Conservation (phyloP, 2,888 invertebrate species). For the Polydrusus pterygomalis region DNA sequence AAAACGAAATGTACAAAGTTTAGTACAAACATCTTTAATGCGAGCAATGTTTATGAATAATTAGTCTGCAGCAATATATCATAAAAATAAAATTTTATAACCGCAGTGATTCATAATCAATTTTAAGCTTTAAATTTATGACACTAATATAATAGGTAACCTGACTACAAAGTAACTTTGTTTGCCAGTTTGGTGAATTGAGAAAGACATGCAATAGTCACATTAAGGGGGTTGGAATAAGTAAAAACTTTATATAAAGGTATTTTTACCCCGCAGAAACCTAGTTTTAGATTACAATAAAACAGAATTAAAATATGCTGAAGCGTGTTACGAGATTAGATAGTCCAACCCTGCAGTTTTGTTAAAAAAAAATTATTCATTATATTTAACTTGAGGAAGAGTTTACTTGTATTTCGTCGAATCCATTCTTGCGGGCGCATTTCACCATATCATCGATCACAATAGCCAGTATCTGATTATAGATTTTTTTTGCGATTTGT, state of each 20-base stretch:
- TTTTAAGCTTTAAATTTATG: not conserved
- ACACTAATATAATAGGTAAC: not conserved
- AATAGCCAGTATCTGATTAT: no score
- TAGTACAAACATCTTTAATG: not conserved
- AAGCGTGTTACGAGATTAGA: not conserved
- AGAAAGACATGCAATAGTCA: slow-evolving; percentile 31
- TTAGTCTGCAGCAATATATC: not conserved
- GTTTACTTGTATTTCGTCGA: no score
- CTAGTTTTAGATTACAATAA: slow-evolving; percentile 1
- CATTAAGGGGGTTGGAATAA: slow-evolving; percentile 25
- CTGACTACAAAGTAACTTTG: slow-evolving; percentile 28
- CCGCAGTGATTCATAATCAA: not conserved
- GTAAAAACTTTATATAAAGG: slow-evolving; percentile 10
- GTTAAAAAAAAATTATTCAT: no score
- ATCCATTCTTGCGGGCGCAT: no score
- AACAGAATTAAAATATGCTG: not conserved
- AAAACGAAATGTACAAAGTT: not conserved
- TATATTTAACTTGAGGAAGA: no score
- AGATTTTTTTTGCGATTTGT: no score
- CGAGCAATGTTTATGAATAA: no score
- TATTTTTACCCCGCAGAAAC: slow-evolving; percentile 18
- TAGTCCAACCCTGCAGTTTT: no score
- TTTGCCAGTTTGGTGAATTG: slow-evolving; percentile 17
- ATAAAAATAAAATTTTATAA: not conserved
- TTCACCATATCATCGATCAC: no score